phyloP scores from a whole-genome alignment of 2,888 invertebrate genomes.

The Cephus spinipes region DNA sequence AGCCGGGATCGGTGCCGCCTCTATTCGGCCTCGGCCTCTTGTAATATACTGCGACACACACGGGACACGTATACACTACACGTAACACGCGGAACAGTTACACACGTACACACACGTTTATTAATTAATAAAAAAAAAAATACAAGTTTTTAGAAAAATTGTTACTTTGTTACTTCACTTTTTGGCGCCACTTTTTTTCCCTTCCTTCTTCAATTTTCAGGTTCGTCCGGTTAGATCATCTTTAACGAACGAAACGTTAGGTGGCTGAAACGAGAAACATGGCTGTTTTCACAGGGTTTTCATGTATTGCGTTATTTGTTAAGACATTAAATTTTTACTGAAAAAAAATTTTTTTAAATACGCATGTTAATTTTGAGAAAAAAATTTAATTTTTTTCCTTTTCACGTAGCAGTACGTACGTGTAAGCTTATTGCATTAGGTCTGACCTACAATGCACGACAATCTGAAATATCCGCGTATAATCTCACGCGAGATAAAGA shows the following conservation, averaged over 20 bases:
- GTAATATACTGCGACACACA: slow-evolving; percentile 62
- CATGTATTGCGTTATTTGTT: not conserved
- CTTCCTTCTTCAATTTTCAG: slow-evolving; percentile 6
- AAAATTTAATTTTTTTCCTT: not conserved
- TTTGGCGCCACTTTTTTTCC: not conserved
- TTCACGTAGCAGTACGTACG: not conserved
- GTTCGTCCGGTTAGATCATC: not conserved
- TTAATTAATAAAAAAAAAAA: slow-evolving; percentile 62
- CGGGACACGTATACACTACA: slow-evolving; percentile 45
- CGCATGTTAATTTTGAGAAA: not conserved
- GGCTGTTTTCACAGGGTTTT: not conserved
- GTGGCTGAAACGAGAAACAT: not conserved
- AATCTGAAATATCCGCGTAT: not conserved
- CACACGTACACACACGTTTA: slow-evolving; percentile 62
- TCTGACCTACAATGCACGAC: not conserved
- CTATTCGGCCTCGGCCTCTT: slow-evolving; percentile 57
- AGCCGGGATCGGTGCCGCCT: slow-evolving; percentile 49
- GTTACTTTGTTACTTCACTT: slow-evolving; percentile 15
- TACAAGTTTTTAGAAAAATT: slow-evolving; percentile 64
- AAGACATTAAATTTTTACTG: not conserved
- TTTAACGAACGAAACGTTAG: not conserved
- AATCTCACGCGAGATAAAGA: not conserved
- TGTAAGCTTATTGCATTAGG: not conserved
- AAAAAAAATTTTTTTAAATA: no score
- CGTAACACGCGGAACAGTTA: slow-evolving; percentile 36